Evolutionary conservation across 2,888 invertebrate genomes (phyloP), one percentile per base, ranked within the genome.

Genomic region (Dynastes hyllus): DNA sequence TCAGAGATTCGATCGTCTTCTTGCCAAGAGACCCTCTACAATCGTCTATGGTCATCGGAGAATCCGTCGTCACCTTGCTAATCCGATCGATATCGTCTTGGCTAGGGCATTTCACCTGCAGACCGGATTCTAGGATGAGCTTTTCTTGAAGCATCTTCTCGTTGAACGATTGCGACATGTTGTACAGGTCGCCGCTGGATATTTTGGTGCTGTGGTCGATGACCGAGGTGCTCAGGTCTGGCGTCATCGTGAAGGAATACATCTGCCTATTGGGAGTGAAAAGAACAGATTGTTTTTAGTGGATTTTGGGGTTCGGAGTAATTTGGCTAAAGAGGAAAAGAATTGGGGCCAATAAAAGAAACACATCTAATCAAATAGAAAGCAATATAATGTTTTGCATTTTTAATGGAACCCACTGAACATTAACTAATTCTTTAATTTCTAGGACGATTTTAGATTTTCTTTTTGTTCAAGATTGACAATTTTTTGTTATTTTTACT

Each of bases 71-170:
- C n/a, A 96, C 94, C 88, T 95, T 94, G n/a, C 95, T 95, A 86
- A 97, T 96, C 83, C 96, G 92, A 87, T 96, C 96, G 79, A 96
- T 95, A 86, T 96, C 96, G 85, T 96, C 95, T 87, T 95, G 94
- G n/a, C 95, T 95, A 0, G 95, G 95, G 81, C 86, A 88, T 83
- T 88, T 86, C 76, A 80, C 81, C 37, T 78, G 81, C 78, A 69
- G 8, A 77, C 87, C 88, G 45, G 84, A 84, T 80, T 89, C 89
- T 79, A 89, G 83, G 76, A 89, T 85, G 0, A 87, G 86, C 76
- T 88, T 88, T 78, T 89, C 89, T 32, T 88, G 88, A 16, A 89
- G 81, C 83, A 89, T 82, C 80, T 89, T 89, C 82, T 89, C 89
- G 78, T 89, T 89, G 79, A 88, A 89, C 2, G 89, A 89, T 79